Base-by-base conservation (phyloP, 2,888 invertebrate genomes). In the Dolomedes plantarius region DNA sequence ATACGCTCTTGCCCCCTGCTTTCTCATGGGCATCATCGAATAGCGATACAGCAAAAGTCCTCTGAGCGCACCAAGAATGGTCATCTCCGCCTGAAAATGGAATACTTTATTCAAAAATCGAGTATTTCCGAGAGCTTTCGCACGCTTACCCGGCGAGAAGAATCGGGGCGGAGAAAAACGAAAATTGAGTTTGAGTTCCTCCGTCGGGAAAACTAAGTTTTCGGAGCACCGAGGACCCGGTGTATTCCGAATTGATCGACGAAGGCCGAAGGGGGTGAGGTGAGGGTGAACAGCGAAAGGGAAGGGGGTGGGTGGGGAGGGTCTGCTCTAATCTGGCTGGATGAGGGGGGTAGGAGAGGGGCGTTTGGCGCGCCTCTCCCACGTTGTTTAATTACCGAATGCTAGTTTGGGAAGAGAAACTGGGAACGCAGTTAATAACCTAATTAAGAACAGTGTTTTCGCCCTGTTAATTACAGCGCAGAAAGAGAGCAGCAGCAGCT, bases 391-490 rank as follows among this genome's bases (percentile, higher is more conserved):
- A 86, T 86, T 86, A 86, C 79, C 71, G 50, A 64, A 69, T 80
- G 74, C 86, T 86, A 86, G 86, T 86, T 86, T 83, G 32, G 65
- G 64, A 85, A 74, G 72, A 69, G 65, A 65, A 50, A 39, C 69
- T 62, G 50, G 31, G 76, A 39, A 39, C 86, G 39, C 79, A 80
- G 69, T 86, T 86, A 86, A 86, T 86, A 86, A 86, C 86, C 86
- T 86, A 86, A 86, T 86, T 86, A 86, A 86, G 86, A 86, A 74
- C 79, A 75, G 75, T 86, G 86, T 86, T 86, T 79, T 86, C 86
- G 74, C 86, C 79, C 77, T 79, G 86, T 86, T 86, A 86, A 86
- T 86, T 86, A 86, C 79, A 86, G 79, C 79, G 75, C 29, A 69
- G 75, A 65, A 73, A 73, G 64, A 72, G 77, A 41, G 71, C 29